Evolutionary conservation across 1,140 invertebrate species (phyloP), one percentile per base, ranked within the genome.

Genomic region (Gryon sp.): DNA sequence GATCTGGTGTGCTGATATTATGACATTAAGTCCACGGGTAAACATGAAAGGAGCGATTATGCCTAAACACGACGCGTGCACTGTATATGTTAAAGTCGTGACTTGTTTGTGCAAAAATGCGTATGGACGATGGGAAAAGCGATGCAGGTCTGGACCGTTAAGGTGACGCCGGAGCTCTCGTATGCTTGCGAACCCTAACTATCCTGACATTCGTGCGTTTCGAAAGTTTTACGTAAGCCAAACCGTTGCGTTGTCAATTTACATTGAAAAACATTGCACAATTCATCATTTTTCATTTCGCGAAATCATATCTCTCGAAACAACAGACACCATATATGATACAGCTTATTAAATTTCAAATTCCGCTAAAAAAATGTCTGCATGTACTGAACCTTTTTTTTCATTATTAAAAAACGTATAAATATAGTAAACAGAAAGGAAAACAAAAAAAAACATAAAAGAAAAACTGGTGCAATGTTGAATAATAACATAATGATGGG

Each of bases 11-110:
- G 3, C 43, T 59, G 74, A 76, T 70, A 70, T 76, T 76, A 65
- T 70, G 74, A 70, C 74, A 65, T 70, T 69, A 69, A 76, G 59
- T 76, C 65, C 57, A 50, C 45, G 74, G 34, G 65, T 52, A 76
- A 76, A 76, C 74, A 76, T 59, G 65, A 63, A 57, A 53, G 48
- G 18, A 62, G 45, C 62, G 62, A 75, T 75, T 75, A 75, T 75
- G 55, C 46, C 72, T 68, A 68, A 75, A 68, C 72, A 57, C 63
- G 50, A 50, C 63, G 57, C 57, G 62, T 75, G 72, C 72, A 57
- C 46, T 68, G 63, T 60, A 75, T 59, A 75, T 55, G 55, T 41
- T 57, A 45, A 57, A 75, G 55, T 75, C 72, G 63, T 75, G 72
- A 75, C 72, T 75, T 8, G 62, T 20, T 24, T 43, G 40, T 11